Evolutionary conservation across 2,797 vertebrate genomes (phyloP).

Genomic region (Lepilemur septentrionalis): DNA sequence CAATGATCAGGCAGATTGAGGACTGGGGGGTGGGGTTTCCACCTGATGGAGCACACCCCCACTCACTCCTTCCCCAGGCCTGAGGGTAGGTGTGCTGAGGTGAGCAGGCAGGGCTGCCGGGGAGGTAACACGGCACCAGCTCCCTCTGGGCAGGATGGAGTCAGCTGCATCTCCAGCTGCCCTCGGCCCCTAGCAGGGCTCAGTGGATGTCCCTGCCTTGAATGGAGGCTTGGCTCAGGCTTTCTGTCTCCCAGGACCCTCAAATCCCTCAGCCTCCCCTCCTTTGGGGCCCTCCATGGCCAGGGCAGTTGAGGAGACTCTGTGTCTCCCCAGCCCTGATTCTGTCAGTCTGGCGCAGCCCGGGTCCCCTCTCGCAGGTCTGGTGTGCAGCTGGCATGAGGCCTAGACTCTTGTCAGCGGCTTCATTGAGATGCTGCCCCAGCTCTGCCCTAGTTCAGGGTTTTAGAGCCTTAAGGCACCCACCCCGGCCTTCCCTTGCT

Average conservation of each 20-base stretch:
- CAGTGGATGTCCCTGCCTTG: background rate
- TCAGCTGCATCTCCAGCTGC: background rate
- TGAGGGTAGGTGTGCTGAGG: background rate
- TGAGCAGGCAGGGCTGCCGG: background rate
- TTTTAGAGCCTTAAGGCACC: slow-evolving; percentile 51
- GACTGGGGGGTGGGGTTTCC: fast-evolving
- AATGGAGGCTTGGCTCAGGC: background rate
- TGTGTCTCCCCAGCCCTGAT: background rate
- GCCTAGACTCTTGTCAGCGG: slow-evolving; percentile 82
- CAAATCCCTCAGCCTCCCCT: background rate
- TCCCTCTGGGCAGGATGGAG: background rate
- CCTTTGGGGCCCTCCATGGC: background rate
- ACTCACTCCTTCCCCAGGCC: too few relatives aligned
- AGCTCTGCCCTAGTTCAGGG: slow-evolving; percentile 82
- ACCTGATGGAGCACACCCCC: background rate
- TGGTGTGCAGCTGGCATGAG: slow-evolving; percentile 78
- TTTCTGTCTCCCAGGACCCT: background rate
- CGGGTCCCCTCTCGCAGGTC: slow-evolving; percentile 55
- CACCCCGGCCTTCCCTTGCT: background rate
- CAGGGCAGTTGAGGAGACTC: background rate
- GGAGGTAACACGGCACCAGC: background rate
- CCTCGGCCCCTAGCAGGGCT: background rate
- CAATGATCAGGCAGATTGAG: background rate
- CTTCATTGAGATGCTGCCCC: slow-evolving; percentile 82
- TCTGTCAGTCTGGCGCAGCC: background rate